Base-by-base conservation (phyloP, 2,888 invertebrate genomes). In the Rutpela maculata region DNA sequence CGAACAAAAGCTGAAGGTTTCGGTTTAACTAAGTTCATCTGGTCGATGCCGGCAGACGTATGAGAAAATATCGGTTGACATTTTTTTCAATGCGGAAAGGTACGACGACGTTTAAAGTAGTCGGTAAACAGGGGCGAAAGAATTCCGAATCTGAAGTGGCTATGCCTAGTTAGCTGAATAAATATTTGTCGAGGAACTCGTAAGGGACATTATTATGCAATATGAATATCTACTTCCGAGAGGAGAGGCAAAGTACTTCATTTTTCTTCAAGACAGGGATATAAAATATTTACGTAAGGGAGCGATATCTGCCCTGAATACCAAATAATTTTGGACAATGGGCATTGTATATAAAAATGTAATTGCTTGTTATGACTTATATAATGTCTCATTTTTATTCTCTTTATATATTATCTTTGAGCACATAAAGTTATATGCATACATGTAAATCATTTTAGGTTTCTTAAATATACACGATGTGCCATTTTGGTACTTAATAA, bases 61-160 rank as follows among this genome's bases (percentile, higher is more conserved):
- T 77, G 79, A 79, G 81, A 82, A 83, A 84, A 83, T 83, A 85
- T 84, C 83, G 83, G 81, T 83, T 83, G 85, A 83, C 84, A 82
- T 79, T 83, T 84, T 84, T 76, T 72, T 60, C 11, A 66, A 60
- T 31, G 57, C 35, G 18, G 19, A 60, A 22, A 67, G 19, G 62
- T 43, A 68, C 50, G 38, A 60, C 35, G 68, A 60, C 55, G 66
- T 60, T 67, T 59, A 38, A 22, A 70, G 70, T 70, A 70, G 60
- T 70, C 38, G 70, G 70, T 70, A 70, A 86, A 86, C 84, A 86
- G 76, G 83, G 78, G 78, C 82, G 76, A 66, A 81, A 80, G 81
- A 84, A 82, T 83, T 84, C 81, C 74, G 79, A 77, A 75, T 84
- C 77, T 74, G 66, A 78, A 83, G 81, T 81, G 81, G 83, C 73